phyloP scores from a whole-genome alignment of 2,888 invertebrate genomes.

The Sycophila texana region DNA sequence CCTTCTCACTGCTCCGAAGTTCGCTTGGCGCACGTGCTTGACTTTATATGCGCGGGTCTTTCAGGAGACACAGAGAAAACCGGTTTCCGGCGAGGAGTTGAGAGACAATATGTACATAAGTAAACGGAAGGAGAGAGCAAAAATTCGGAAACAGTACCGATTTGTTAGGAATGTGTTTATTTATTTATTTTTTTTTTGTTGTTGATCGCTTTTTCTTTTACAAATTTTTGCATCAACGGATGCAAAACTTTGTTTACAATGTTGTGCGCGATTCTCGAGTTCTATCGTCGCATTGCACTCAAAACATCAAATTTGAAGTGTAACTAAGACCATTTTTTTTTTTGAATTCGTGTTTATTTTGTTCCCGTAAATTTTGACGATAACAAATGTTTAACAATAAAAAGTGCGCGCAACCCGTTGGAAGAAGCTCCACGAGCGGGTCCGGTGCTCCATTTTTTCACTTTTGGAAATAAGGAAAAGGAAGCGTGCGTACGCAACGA shows the following conservation, averaged over 20 bases:
- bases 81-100: not conserved
- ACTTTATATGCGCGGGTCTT: not conserved
- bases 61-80: slow-evolving; percentile 1
- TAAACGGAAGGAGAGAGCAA: slow-evolving; percentile 7
- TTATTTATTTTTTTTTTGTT: not conserved
- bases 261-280: too few species aligned
- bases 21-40: slow-evolving; percentile 2
- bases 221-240: not conserved
- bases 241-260: not conserved
- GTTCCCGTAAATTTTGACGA: too few species aligned
- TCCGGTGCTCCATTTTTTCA: too few species aligned
- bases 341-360: too few species aligned
- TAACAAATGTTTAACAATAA: too few species aligned
- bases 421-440: too few species aligned
- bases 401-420: too few species aligned
- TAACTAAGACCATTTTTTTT: too few species aligned
- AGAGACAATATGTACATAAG: not conserved
- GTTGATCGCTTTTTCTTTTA: not conserved
- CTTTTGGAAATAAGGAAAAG: not conserved
- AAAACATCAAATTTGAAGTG: too few species aligned
- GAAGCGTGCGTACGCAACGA: not conserved
- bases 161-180: not conserved
- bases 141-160: slow-evolving; percentile 24
- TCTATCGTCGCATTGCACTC: too few species aligned
- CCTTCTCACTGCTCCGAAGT: not conserved